Evolutionary conservation across 1,140 invertebrate species (phyloP).

Genomic region (Kradibia gibbosae): DNA sequence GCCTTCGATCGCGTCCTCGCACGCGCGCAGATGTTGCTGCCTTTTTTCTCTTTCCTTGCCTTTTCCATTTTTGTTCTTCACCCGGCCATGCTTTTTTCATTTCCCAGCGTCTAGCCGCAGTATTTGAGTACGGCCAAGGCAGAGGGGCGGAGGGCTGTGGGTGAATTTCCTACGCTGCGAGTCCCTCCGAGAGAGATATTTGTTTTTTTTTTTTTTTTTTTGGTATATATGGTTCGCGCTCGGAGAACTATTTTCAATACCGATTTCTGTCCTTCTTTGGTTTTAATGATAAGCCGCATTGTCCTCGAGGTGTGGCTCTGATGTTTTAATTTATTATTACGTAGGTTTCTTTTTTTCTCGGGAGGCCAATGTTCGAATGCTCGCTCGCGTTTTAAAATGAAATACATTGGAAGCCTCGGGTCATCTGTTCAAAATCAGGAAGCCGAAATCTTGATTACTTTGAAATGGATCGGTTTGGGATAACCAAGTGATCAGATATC

Average conservation of each 20-base stretch:
- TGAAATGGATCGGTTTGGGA: background rate
- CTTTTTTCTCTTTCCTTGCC: background rate
- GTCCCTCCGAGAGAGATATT: background rate
- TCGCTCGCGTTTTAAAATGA: background rate
- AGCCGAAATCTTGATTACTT: background rate
- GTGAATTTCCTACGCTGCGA: background rate
- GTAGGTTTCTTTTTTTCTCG: background rate
- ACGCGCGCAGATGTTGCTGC: background rate
- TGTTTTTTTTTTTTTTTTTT: conserved; percentile 17
- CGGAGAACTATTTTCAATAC: conserved; percentile 18
- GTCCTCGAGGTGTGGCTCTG: background rate
- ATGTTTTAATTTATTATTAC: background rate
- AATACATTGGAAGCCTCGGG: background rate
- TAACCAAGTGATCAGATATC: background rate
- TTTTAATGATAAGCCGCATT: background rate
- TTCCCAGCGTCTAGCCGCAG: background rate
- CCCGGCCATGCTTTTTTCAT: background rate
- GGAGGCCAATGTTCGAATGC: background rate
- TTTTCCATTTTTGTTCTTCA: conserved; percentile 9
- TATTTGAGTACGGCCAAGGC: background rate
- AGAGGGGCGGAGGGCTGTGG: background rate
- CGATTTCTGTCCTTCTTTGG: conserved; percentile 11
- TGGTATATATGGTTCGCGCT: background rate
- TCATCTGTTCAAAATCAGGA: background rate
- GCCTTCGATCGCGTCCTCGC: conserved; percentile 12